A percentile compares a stretch with the other conserved stretches of the same genome.
These are phyloP conservation scores for Psilopsiagon aurifrons DNA, from an alignment of 2,113 vertebrate species.

Conservation along the genomic window DNA sequence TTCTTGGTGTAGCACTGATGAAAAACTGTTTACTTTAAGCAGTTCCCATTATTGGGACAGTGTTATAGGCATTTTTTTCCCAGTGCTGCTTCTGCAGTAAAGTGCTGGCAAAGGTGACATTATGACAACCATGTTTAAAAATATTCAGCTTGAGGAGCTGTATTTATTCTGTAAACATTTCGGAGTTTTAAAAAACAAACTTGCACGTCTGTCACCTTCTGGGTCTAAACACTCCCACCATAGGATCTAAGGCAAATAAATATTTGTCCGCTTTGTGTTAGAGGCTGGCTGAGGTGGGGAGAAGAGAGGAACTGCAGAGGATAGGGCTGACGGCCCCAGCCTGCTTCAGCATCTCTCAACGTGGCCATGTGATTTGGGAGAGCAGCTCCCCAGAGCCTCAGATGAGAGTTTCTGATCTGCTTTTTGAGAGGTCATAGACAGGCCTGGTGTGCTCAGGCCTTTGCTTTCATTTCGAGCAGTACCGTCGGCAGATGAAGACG, in stretches of 20 bases:
- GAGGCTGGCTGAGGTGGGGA: accelerated
- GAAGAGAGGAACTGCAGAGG: background rate
- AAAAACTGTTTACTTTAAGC: conserved; percentile 72
- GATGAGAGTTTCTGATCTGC: background rate
- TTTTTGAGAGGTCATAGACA: background rate
- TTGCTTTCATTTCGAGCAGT: background rate
- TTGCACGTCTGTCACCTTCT: conserved; percentile 26
- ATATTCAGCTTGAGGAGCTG: background rate
- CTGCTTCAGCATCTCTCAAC: accelerated
- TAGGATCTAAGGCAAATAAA: conserved; percentile 50
- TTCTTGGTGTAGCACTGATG: conserved; percentile 57
- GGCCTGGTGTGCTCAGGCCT: background rate
- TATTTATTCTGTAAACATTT: conserved; percentile 35
- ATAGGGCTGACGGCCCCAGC: background rate
- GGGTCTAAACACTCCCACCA: background rate
- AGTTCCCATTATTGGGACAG: conserved; percentile 44
- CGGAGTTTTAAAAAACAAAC: conserved; percentile 45
- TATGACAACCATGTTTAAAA: conserved; percentile 51
- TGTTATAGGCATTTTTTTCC: conserved; percentile 14
- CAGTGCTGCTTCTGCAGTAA: background rate
- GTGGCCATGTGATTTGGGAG: background rate
- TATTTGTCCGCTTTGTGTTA: conserved; percentile 33
- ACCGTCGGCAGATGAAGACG: background rate
- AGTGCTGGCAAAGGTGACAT: background rate
- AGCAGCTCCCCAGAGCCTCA: background rate